Conservation (phyloP, 2,888 invertebrate species). For the Dasypogon diadema region DNA sequence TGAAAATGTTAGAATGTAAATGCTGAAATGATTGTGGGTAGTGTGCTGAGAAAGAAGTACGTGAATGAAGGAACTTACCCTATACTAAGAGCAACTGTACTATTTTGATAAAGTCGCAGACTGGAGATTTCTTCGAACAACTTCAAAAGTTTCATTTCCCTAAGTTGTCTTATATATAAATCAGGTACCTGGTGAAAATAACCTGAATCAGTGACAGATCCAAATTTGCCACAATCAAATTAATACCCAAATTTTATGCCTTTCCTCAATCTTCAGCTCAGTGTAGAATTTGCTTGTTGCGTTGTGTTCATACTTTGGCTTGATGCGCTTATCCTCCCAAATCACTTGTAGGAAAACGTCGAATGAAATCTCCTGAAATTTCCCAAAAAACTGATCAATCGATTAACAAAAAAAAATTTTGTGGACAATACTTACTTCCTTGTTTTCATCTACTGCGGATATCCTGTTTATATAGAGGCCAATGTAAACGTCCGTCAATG, state of each 20-base stretch:
- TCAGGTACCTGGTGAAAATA: constrained; percentile 75
- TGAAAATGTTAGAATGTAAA: too few relatives aligned
- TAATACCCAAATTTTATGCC: constrained; percentile 61
- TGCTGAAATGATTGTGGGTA: too few relatives aligned
- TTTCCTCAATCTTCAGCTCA: constrained; percentile 60
- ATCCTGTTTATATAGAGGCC: constrained; percentile 75
- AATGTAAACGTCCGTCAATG: constrained; percentile 71
- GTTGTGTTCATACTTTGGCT: constrained; percentile 56
- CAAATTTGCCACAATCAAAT: too few relatives aligned
- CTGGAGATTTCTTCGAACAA: constrained; percentile 76
- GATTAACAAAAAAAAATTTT: constrained; percentile 19
- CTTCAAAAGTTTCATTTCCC: constrained; percentile 74
- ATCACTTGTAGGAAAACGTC: constrained; percentile 77
- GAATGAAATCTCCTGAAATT: constrained; percentile 73
- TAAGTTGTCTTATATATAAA: constrained; percentile 75
- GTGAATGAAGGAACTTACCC: constrained; percentile 73
- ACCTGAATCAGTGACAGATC: too few relatives aligned
- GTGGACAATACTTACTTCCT: constrained; percentile 70
- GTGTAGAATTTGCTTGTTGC: constrained; percentile 58
- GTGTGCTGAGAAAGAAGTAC: too few relatives aligned
- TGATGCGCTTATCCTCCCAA: constrained; percentile 72
- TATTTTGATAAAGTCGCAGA: constrained; percentile 73
- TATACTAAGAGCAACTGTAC: constrained; percentile 75
- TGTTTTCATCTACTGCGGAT: constrained; percentile 75
- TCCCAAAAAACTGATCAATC: constrained; percentile 53